Conservation (phyloP, 2,888 invertebrate species). For the Linnaemya tessellans region DNA sequence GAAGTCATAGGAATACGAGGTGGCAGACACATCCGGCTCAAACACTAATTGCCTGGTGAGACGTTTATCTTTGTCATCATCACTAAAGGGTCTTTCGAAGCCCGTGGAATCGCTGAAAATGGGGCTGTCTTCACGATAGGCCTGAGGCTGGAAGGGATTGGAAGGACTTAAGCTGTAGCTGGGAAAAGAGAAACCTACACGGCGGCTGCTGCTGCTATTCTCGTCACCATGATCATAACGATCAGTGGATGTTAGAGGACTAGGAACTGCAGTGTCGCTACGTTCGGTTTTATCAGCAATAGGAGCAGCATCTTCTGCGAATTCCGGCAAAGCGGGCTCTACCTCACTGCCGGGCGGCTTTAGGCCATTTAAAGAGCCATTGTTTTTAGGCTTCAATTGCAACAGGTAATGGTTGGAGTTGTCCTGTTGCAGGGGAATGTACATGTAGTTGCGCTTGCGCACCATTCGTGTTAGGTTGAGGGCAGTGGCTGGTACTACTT, state of each 20-base stretch:
- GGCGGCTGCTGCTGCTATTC: slow-evolving; percentile 81
- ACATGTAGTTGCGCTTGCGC: slow-evolving; percentile 80
- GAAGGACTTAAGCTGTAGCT: slow-evolving; percentile 81
- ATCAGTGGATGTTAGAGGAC: slow-evolving; percentile 73
- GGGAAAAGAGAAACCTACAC: slow-evolving; percentile 83
- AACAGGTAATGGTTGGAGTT: slow-evolving; percentile 66
- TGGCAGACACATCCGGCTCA: slow-evolving; percentile 76
- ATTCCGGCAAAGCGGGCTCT: slow-evolving; percentile 77
- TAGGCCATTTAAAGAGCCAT: slow-evolving; percentile 76
- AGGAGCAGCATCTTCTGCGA: slow-evolving; percentile 74
- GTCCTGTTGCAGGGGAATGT: slow-evolving; percentile 79
- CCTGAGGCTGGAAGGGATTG: slow-evolving; percentile 82
- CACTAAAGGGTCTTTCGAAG: slow-evolving; percentile 80
- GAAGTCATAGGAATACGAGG: slow-evolving; percentile 80
- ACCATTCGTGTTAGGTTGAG: slow-evolving; percentile 76
- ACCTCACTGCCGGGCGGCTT: slow-evolving; percentile 79
- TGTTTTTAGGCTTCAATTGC: slow-evolving; percentile 77
- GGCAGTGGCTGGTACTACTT: slow-evolving; percentile 76
- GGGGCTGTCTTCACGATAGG: slow-evolving; percentile 82
- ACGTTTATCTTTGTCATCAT: slow-evolving; percentile 80
- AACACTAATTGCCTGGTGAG: slow-evolving; percentile 80
- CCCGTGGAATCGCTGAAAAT: slow-evolving; percentile 79
- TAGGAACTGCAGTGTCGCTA: slow-evolving; percentile 74
- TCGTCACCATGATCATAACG: slow-evolving; percentile 77
- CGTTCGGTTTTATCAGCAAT: slow-evolving; percentile 78